Percentiles rank a stretch among this genome's conserved stretches.
phyloP scores from a whole-genome alignment of 2,888 invertebrate species.

The Eutolmus rufibarbis region DNA sequence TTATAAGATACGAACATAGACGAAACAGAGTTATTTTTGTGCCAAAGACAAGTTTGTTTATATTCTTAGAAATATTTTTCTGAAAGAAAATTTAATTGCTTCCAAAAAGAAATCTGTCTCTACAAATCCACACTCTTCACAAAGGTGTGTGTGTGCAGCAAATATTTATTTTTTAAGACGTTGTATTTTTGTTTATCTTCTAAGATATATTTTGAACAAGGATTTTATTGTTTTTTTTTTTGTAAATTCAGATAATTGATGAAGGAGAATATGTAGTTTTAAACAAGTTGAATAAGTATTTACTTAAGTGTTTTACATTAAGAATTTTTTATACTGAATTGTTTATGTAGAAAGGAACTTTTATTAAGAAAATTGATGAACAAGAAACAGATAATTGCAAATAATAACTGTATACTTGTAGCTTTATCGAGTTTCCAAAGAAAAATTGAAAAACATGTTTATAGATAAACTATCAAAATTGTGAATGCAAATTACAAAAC shows the following conservation, averaged over 20 bases:
- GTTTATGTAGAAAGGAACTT: constrained; percentile 10
- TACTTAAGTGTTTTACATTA: constrained; percentile 13
- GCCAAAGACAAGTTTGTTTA: not conserved
- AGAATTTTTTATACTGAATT: constrained; percentile 31
- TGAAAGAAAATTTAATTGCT: not conserved
- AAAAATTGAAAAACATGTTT: not conserved
- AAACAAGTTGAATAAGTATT: not conserved
- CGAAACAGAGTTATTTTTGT: not conserved
- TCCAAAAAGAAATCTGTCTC: not conserved
- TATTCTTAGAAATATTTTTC: not conserved
- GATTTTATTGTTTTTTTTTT: not conserved
- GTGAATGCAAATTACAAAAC: not conserved
- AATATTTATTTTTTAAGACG: not conserved
- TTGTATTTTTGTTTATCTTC: not conserved
- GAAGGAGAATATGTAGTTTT: not conserved
- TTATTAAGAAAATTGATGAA: not conserved
- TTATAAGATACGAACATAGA: not conserved
- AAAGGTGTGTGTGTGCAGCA: not conserved
- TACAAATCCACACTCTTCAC: not conserved
- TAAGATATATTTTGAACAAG: not conserved
- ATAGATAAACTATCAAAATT: not conserved
- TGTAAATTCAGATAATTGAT: not conserved
- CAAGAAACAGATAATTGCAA: not conserved
- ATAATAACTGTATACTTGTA: not conserved
- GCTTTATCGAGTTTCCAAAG: not conserved